These are phyloP conservation scores for Frankliniella fusca DNA, from an alignment of 2,888 invertebrate species.

Conservation along the genomic window DNA sequence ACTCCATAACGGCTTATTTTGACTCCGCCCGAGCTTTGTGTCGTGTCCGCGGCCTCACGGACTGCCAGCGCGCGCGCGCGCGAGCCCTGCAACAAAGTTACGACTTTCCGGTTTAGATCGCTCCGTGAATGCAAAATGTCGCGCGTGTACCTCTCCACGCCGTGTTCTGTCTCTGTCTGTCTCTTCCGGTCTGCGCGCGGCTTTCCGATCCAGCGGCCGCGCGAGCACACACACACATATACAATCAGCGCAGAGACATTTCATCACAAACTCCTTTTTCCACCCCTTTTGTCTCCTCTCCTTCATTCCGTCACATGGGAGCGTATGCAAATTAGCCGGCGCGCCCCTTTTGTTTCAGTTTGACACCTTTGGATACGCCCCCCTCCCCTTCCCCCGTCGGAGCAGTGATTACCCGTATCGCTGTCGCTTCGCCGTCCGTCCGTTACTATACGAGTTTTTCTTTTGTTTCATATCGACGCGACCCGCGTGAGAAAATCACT, in stretches of 20 bases:
- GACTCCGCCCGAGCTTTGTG: neutral
- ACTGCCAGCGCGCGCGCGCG: neutral
- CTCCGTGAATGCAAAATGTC: no score
- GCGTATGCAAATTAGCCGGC: slow-evolving; percentile 1
- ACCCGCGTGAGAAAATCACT: no score
- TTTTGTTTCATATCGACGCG: no score
- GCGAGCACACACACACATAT: no score
- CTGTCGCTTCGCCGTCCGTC: neutral
- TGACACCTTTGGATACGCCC: neutral
- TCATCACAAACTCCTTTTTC: no score
- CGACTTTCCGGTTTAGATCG: neutral
- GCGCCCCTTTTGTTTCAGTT: slow-evolving; percentile 5
- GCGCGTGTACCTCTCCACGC: no score
- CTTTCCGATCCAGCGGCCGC: no score
- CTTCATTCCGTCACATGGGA: neutral
- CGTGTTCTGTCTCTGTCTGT: no score
- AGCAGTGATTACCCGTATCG: neutral
- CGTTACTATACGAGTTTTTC: neutral
- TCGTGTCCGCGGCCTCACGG: neutral
- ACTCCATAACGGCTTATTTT: neutral
- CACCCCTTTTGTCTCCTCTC: neutral
- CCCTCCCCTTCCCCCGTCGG: no score
- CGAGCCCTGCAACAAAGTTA: neutral
- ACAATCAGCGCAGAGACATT: no score
- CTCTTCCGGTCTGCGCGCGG: no score